Base-by-base conservation (phyloP, 1,140 invertebrate species). In the Epicauta chinensis region DNA sequence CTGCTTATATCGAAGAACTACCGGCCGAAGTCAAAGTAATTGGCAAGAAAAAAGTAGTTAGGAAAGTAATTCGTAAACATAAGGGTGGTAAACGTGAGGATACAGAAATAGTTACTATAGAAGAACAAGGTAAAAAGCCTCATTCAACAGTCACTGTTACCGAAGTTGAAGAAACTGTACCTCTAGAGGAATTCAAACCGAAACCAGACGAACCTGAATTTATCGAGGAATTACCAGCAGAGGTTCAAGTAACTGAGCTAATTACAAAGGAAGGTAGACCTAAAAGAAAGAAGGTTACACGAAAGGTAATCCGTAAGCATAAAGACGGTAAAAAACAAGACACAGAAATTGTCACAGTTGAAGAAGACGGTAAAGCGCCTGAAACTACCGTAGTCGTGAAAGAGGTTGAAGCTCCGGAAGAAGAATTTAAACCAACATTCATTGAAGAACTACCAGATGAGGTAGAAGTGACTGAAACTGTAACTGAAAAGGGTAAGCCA, bases 181-280 rank as follows among this genome's bases (percentile, higher is more conserved):
- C 55, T 31, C 52, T 52, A 0, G 56, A 58, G 41, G 46, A 54
- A 46, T 42, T 58, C 35, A 23, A 23, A 1, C 23, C 23, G 4
- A 23, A 23, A 2, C 23, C 23, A 0, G 23, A 23, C 0, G 64
- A 34, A 34, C 32, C 32, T n/a, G 32, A 7, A 3, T 34, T n/a
- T 7, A 34, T 68, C n/a, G 15, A 43, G 9, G 7, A 54, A 45
- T 29, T 56, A 17, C 48, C 57, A 31, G 50, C 73, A 58, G 67
- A 73, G 46, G 70, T 74, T 1, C 65, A 65, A 13, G 60, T 72
- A 17, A 69, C 69, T 4, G 66, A 75, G n/a, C n/a, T n/a, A n/a
- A n/a, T n/a, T n/a, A n/a, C n/a, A n/a, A n/a, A n/a, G n/a, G n/a
- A 58, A 50, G 59, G 59, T 14, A 51, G 41, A 43, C 64, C 68